Percentiles rank a stretch among this genome's conserved stretches.
Evolutionary conservation across 2,113 vertebrate species (phyloP).

Genomic region (Labeo rohita): DNA sequence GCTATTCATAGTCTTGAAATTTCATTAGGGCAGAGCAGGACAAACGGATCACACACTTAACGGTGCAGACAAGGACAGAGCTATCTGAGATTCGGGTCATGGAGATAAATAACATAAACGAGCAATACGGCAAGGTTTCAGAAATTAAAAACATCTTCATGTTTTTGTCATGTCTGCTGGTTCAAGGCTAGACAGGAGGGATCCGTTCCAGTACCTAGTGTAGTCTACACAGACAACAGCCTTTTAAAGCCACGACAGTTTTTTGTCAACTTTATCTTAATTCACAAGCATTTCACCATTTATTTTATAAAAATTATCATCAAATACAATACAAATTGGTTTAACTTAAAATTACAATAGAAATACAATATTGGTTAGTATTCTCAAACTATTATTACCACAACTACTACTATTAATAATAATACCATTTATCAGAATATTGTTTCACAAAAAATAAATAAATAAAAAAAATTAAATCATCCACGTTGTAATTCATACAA

Average conservation of each 20-base stretch:
- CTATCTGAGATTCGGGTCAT: background rate
- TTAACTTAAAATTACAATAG: too few species aligned
- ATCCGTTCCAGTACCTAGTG: background rate
- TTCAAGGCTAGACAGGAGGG: background rate
- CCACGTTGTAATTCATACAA: too few species aligned
- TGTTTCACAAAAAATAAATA: too few species aligned
- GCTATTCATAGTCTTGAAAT: slow-evolving; percentile 56
- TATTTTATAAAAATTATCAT: too few species aligned
- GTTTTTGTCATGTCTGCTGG: slow-evolving; percentile 18
- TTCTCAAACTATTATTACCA: too few species aligned
- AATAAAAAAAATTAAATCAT: too few species aligned
- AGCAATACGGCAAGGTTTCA: background rate
- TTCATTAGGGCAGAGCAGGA: slow-evolving; percentile 45
- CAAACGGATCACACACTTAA: slow-evolving; percentile 1
- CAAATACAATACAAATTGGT: too few species aligned
- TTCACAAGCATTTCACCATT: too few species aligned
- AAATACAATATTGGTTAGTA: too few species aligned
- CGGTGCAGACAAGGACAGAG: background rate
- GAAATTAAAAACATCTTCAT: background rate
- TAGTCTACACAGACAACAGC: background rate
- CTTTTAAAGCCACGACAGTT: background rate
- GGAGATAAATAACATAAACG: background rate
- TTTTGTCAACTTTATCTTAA: too few species aligned
- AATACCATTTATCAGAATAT: too few species aligned
- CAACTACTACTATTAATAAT: too few species aligned